Conservation (phyloP, 2,888 invertebrate species). For the Digitonthophagus gazella region DNA sequence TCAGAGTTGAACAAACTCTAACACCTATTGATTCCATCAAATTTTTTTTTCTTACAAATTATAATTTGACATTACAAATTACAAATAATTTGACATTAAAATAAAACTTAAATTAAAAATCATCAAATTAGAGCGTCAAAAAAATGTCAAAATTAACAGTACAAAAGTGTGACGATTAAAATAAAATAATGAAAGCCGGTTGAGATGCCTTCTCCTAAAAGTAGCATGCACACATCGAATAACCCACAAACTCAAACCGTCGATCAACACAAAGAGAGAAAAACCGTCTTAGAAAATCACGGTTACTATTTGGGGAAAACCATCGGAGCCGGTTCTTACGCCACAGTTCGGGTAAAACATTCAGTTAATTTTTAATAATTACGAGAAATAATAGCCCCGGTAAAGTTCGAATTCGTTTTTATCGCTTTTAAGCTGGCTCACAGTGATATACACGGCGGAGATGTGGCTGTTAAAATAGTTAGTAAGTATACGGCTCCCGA, state of each 20-base stretch:
- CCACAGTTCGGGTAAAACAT: constrained; percentile 68
- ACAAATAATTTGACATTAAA: too few relatives aligned
- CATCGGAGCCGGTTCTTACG: constrained; percentile 80
- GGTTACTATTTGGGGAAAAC: constrained; percentile 73
- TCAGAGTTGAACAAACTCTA: too few relatives aligned
- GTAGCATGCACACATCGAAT: constrained; percentile 39
- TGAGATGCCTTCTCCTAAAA: constrained; percentile 45
- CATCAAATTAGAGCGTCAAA: background rate
- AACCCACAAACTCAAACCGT: constrained; percentile 33
- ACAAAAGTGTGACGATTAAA: constrained; percentile 9
- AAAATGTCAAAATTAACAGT: constrained; percentile 15
- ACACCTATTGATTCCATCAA: too few relatives aligned
- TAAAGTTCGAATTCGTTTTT: constrained; percentile 38
- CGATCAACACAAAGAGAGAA: constrained; percentile 43
- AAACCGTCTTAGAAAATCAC: constrained; percentile 69
- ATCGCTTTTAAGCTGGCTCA: constrained; percentile 61
- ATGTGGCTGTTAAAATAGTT: constrained; percentile 81
- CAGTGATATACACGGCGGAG: constrained; percentile 68
- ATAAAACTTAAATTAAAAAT: constrained; percentile 1
- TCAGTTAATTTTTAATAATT: background rate
- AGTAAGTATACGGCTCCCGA: constrained; percentile 78
- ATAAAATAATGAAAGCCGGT: constrained; percentile 7
- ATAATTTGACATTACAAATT: too few relatives aligned
- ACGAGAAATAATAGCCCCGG: constrained; percentile 26
- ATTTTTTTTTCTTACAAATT: too few relatives aligned